These are phyloP conservation scores for Hydraecia micacea DNA, from an alignment of 2,888 invertebrate genomes.

Conservation along the genomic window DNA sequence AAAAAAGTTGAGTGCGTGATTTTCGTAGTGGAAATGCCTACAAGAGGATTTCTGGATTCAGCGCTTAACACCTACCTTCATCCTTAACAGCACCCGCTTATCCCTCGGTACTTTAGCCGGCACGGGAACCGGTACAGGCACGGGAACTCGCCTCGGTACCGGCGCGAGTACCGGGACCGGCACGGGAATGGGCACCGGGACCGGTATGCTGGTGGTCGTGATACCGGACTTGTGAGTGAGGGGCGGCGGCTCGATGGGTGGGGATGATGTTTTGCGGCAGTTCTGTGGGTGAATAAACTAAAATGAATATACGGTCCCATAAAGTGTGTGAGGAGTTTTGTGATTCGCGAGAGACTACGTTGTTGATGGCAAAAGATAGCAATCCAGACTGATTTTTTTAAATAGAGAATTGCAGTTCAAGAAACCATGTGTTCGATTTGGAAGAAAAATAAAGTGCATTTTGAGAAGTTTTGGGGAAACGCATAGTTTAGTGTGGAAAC, in stretches of 20 bases:
- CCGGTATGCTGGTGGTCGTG: slow-evolving; percentile 46
- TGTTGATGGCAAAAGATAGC: not conserved
- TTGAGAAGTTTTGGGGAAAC: not conserved
- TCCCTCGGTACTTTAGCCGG: slow-evolving; percentile 72
- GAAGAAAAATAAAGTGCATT: not conserved
- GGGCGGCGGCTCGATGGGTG: slow-evolving; percentile 78
- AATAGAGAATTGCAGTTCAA: not conserved
- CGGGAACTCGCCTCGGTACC: slow-evolving; percentile 66
- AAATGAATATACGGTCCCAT: not conserved
- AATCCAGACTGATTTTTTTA: not conserved
- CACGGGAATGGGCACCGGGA: slow-evolving; percentile 59
- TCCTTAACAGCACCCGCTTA: slow-evolving; percentile 80
- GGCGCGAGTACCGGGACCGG: slow-evolving; percentile 70
- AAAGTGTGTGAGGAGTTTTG: not conserved
- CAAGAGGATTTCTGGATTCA: not conserved
- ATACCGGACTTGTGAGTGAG: slow-evolving; percentile 72
- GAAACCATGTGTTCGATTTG: not conserved
- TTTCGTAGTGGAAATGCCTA: too few relatives aligned
- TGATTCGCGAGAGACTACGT: not conserved
- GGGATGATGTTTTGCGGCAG: slow-evolving; percentile 79
- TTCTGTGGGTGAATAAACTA: slow-evolving; percentile 71
- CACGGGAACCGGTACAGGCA: slow-evolving; percentile 56
- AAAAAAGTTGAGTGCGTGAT: too few relatives aligned
- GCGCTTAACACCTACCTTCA: slow-evolving; percentile 76
- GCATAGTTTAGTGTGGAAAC: not conserved